Percentiles rank a stretch among this genome's conserved stretches.
phyloP scores from a whole-genome alignment of 2,888 invertebrate species.

The Leucoptera coffeella region DNA sequence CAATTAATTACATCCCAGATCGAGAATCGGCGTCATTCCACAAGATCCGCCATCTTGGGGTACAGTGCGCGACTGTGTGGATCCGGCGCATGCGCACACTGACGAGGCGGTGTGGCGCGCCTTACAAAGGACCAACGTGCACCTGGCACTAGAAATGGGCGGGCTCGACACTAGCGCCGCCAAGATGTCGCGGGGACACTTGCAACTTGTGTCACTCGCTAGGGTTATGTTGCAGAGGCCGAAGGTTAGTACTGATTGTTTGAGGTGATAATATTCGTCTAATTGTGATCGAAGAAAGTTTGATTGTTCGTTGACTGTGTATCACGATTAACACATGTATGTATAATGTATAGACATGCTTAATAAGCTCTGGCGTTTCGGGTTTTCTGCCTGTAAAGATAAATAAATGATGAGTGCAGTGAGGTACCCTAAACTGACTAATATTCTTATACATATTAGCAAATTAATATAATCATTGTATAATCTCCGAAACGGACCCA shows the following conservation, averaged over 20 bases:
- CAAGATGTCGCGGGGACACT: constrained; percentile 78
- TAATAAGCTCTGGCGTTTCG: too few species aligned
- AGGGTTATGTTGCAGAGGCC: constrained; percentile 81
- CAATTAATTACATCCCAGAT: constrained; percentile 51
- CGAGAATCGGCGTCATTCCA: constrained; percentile 83
- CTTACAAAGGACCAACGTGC: constrained; percentile 69
- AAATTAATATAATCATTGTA: too few species aligned
- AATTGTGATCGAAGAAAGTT: too few species aligned
- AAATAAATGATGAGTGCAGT: too few species aligned
- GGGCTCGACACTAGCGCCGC: constrained; percentile 65
- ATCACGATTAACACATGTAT: too few species aligned
- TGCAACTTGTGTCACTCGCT: constrained; percentile 81
- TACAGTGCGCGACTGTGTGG: constrained; percentile 81
- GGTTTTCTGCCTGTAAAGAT: too few species aligned
- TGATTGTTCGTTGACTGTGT: too few species aligned
- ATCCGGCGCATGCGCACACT: constrained; percentile 66
- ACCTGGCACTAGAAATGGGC: constrained; percentile 59
- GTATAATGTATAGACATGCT: too few species aligned
- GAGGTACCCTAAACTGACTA: too few species aligned
- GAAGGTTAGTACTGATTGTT: constrained; percentile 56
- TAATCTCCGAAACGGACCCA: too few species aligned
- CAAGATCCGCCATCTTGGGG: constrained; percentile 94
- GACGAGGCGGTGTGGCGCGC: constrained; percentile 77
- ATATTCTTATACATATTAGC: too few species aligned
- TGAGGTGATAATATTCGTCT: too few species aligned